Conservation (phyloP, 2,888 invertebrate genomes). For the Apotomis capreana region DNA sequence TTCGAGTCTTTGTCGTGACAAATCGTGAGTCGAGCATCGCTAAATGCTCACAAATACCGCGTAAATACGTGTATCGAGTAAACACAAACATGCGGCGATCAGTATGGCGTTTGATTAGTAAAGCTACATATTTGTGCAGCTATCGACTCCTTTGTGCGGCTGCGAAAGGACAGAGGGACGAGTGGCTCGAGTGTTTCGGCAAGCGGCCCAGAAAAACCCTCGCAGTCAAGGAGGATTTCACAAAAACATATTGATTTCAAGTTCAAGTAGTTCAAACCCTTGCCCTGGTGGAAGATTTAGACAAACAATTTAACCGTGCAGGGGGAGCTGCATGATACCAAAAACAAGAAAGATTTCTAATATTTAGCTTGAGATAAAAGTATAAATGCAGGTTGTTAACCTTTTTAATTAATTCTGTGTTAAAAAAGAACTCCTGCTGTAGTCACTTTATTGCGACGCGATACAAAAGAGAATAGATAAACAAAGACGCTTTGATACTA, state of each 20-base stretch:
- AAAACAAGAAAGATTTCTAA: too few relatives aligned
- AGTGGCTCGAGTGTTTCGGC: constrained; percentile 6
- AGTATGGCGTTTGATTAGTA: constrained; percentile 28
- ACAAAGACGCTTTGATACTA: too few relatives aligned
- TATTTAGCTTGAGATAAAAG: too few relatives aligned
- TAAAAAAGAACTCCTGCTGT: too few relatives aligned
- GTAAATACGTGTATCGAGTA: constrained; percentile 32
- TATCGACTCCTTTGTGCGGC: not conserved
- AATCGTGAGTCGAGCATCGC: constrained; percentile 19
- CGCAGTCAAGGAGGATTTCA: constrained; percentile 11
- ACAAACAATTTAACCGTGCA: not conserved
- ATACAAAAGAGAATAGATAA: too few relatives aligned
- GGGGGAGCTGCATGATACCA: too few relatives aligned
- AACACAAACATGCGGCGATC: constrained; percentile 11
- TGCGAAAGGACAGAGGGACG: constrained; percentile 7
- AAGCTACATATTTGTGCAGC: constrained; percentile 18
- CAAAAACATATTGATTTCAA: constrained; percentile 20
- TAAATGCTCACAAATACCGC: constrained; percentile 25
- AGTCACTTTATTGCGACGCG: too few relatives aligned
- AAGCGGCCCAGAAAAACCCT: not conserved
- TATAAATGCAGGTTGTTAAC: too few relatives aligned
- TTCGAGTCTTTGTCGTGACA: constrained; percentile 10
- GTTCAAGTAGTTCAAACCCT: not conserved
- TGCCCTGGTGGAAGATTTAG: not conserved
- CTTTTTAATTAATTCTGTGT: too few relatives aligned